phyloP scores from a whole-genome alignment of 2,797 vertebrate genomes.

The Tenualosa thibaudeaui region DNA sequence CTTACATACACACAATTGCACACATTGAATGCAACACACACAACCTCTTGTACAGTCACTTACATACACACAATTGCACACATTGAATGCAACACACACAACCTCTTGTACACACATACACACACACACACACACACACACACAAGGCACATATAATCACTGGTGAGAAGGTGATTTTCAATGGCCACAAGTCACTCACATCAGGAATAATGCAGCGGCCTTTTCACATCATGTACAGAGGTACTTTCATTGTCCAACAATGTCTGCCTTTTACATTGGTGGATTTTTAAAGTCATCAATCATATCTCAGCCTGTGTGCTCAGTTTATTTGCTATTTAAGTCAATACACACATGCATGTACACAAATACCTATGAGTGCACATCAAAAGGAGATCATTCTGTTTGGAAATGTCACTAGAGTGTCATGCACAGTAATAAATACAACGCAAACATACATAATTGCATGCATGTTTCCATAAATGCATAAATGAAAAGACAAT shows the following conservation, averaged over 20 bases:
- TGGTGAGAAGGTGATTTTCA: neutral
- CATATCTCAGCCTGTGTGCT: neutral
- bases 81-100: neutral
- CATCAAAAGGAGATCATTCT: no score
- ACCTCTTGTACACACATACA: no score
- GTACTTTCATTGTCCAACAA: neutral
- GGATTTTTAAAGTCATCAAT: neutral
- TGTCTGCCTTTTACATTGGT: no score
- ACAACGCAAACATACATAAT: neutral
- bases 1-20: neutral
- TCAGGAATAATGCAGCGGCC: neutral
- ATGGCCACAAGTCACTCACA: neutral
- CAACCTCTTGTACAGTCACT: neutral
- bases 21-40: neutral
- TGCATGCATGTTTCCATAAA: neutral
- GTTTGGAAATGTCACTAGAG: no score
- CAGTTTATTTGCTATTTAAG: neutral
- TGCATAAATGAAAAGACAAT: neutral
- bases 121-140: slow-evolving; percentile 5
- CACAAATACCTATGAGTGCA: neutral
- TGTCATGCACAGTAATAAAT: no score
- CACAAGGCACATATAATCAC: neutral
- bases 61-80: neutral
- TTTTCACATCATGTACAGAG: neutral
- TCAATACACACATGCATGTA: neutral